Conservation (phyloP, 2,797 vertebrate genomes). For the Lithobates pipiens region DNA sequence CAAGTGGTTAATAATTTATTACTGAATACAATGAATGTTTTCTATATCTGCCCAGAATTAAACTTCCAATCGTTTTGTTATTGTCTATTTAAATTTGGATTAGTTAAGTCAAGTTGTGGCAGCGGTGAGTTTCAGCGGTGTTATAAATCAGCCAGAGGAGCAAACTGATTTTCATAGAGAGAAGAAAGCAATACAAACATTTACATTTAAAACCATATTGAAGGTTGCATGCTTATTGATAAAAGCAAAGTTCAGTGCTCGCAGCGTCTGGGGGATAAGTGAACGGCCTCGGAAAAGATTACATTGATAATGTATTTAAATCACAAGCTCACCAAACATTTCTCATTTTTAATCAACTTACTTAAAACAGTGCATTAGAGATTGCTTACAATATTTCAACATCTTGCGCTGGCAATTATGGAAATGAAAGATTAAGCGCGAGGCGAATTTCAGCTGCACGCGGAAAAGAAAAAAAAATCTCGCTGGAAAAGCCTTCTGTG, state of each 20-base stretch:
- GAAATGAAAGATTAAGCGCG: conserved; percentile 43
- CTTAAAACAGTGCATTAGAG: conserved; percentile 49
- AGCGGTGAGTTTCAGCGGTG: not conserved
- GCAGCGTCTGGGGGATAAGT: conserved; percentile 21
- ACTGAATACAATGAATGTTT: too few relatives aligned
- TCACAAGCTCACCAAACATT: conserved; percentile 25
- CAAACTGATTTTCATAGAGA: not conserved
- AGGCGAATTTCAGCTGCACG: conserved; percentile 40
- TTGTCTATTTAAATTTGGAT: conserved; percentile 1
- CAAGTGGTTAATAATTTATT: too few relatives aligned
- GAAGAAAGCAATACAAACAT: conserved; percentile 2
- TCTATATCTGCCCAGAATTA: too few relatives aligned
- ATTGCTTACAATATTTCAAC: conserved; percentile 58
- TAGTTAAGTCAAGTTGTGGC: conserved; percentile 14
- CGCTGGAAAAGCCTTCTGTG: conserved; percentile 48
- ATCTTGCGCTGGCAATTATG: conserved; percentile 49
- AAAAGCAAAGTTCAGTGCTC: conserved; percentile 43
- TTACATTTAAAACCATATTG: conserved; percentile 18
- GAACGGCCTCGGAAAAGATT: conserved; percentile 53
- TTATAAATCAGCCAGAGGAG: not conserved
- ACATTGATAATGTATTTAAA: conserved; percentile 56
- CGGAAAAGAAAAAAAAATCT: conserved; percentile 47
- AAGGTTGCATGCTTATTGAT: conserved; percentile 32
- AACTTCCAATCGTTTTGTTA: too few relatives aligned
- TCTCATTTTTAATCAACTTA: conserved; percentile 25